Conservation (phyloP, 2,113 vertebrate genomes). For the Tetraodon nigroviridis region DNA sequence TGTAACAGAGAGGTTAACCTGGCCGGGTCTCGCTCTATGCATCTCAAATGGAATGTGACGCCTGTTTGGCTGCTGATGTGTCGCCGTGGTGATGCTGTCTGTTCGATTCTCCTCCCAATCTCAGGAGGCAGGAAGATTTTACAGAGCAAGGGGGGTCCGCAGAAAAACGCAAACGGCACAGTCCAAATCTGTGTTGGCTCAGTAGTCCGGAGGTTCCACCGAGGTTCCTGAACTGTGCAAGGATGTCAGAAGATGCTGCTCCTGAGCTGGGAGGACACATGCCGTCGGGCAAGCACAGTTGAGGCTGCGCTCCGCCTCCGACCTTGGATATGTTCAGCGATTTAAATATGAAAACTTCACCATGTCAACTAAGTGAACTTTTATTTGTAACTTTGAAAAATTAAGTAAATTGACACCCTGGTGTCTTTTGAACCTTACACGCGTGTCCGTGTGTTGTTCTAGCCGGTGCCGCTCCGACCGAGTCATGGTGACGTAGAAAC, state of each 20-base stretch:
- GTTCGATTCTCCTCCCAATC: constrained; percentile 66
- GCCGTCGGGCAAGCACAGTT: constrained; percentile 43
- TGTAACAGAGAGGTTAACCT: constrained; percentile 68
- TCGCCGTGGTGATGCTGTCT: constrained; percentile 69
- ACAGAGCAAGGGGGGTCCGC: constrained; percentile 44
- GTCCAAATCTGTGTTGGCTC: constrained; percentile 39
- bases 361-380: constrained; percentile 66
- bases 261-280: constrained; percentile 64
- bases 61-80: constrained; percentile 66
- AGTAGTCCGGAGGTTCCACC: constrained; percentile 41
- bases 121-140: constrained; percentile 61
- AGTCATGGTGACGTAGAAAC: constrained; percentile 14
- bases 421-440: constrained; percentile 70
- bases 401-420: constrained; percentile 70
- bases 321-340: constrained; percentile 63
- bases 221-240: constrained; percentile 54
- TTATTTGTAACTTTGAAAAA: constrained; percentile 70
- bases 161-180: constrained; percentile 43
- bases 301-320: constrained; percentile 49
- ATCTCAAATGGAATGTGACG: constrained; percentile 67
- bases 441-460: constrained; percentile 26
- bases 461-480: neutral
- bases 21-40: constrained; percentile 68
- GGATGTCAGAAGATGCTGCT: constrained; percentile 60
- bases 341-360: constrained; percentile 60